Evolutionary conservation across 1,140 invertebrate genomes (phyloP).

Genomic region (Phortica variegata): DNA sequence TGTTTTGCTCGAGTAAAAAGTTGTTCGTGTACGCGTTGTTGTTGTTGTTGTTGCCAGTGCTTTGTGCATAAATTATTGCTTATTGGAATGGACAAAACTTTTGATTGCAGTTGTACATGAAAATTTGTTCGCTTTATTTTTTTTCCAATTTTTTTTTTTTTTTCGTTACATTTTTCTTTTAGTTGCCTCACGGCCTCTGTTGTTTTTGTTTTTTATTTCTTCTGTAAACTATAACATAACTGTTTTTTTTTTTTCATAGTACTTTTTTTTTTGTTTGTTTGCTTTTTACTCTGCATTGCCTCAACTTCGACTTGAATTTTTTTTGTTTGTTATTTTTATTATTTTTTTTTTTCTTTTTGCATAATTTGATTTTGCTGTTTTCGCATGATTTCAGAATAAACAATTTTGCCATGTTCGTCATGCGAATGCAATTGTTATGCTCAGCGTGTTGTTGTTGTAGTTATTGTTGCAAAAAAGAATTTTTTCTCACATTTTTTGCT

Average conservation of each 20-base stretch:
- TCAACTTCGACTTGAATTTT: no score
- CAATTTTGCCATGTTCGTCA: constrained; percentile 28
- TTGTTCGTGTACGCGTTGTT: no score
- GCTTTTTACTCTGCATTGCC: no score
- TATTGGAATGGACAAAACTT: constrained; percentile 24
- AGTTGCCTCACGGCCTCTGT: not conserved
- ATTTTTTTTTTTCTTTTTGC: constrained; percentile 16
- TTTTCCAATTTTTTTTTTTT: not conserved
- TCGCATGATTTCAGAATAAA: constrained; percentile 40
- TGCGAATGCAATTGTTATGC: no score
- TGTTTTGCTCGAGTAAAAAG: no score
- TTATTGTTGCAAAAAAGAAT: no score
- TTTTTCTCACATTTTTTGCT: no score
- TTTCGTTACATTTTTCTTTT: no score
- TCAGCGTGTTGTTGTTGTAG: no score
- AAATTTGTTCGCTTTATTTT: no score
- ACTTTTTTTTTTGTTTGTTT: constrained; percentile 10
- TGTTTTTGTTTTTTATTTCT: not conserved
- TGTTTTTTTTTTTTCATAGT: not conserved
- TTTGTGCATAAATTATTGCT: constrained; percentile 22
- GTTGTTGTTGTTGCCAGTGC: not conserved
- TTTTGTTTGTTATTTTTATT: no score
- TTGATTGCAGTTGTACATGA: constrained; percentile 20
- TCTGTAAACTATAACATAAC: not conserved
- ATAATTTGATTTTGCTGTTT: constrained; percentile 39